Base-by-base conservation (phyloP, 1,140 invertebrate species). In the Eupristina koningsbergeri region DNA sequence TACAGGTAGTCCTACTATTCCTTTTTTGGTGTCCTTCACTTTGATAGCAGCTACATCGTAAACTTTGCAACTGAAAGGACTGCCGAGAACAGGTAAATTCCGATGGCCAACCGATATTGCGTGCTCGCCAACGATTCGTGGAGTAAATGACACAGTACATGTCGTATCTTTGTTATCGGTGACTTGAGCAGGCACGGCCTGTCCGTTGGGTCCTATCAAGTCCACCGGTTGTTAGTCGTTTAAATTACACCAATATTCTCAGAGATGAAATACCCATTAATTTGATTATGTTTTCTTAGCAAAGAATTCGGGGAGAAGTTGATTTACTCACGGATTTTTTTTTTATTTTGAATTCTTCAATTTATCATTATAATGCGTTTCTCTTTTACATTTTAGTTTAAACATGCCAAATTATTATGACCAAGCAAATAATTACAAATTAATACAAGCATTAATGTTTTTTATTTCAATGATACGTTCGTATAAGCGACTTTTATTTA, bases 21-120 rank as follows among this genome's bases (percentile, higher is more conserved):
- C 98, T 88, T 95, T 95, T 58, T 96, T 95, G 9, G 98, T 96
- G 89, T 98, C 96, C 90, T 97, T 97, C 3, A 99, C 98, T 93
- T 96, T 96, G 85, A 99, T 99, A 79, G 97, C 97, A 83, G 95
- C 95, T 2, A 98, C 97, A 91, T 99, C 98, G 90, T 99, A 99
- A 22, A 98, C 97, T 94, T 98, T 98, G 86, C 97, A 97, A 85
- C 96, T 95, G 92, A 98, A 98, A 11, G 98, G 98, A 88, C 97
- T 98, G 50, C 97, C 97, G 39, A 95, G 95, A 75, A 98, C 96
- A 2, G 96, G 94, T 85, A 95, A 92, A 85, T 96, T 96, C 87
- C 95, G 95, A 85, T 97, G 96, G 67, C 94, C 96, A 58, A 98
- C 96, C 88, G 96, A 95, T 84, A 98, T 97, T 85, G 96, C 95